Evolutionary conservation across 2,113 vertebrate species (phyloP).

Genomic region (Phoxinus phoxinus): DNA sequence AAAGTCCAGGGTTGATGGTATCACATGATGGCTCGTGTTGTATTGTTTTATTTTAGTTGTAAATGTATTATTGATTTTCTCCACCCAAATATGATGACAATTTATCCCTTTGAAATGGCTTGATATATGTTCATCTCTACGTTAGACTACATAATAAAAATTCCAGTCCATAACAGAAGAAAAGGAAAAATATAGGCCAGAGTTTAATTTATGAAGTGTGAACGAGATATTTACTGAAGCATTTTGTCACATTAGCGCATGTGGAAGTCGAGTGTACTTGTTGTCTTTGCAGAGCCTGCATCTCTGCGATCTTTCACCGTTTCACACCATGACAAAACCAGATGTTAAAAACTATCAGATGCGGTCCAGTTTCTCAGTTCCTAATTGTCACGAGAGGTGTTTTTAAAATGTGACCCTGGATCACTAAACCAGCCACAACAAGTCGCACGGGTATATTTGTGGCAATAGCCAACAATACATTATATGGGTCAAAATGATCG

Average conservation of each 20-base stretch:
- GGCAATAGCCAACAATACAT: too few species aligned
- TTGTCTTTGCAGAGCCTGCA: not conserved
- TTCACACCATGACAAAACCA: not conserved
- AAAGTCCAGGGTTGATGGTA: not conserved
- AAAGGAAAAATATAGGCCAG: not conserved
- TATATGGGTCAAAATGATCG: too few species aligned
- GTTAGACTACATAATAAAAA: not conserved
- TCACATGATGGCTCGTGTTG: too few species aligned
- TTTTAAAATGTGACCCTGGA: not conserved
- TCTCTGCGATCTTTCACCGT: not conserved
- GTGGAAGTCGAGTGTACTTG: not conserved
- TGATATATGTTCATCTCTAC: not conserved
- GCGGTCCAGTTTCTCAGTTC: not conserved
- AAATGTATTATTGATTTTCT: not conserved
- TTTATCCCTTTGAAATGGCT: not conserved
- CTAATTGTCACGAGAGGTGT: not conserved
- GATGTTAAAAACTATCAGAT: not conserved
- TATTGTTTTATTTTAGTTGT: not conserved
- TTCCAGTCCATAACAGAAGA: not conserved
- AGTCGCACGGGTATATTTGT: too few species aligned
- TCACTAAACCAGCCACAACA: too few species aligned
- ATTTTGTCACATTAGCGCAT: too few species aligned
- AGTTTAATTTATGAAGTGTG: not conserved
- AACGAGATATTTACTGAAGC: not conserved
- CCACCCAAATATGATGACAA: not conserved